Conservation (phyloP, 2,113 vertebrate genomes). For the Boulengerochromis microlepis region DNA sequence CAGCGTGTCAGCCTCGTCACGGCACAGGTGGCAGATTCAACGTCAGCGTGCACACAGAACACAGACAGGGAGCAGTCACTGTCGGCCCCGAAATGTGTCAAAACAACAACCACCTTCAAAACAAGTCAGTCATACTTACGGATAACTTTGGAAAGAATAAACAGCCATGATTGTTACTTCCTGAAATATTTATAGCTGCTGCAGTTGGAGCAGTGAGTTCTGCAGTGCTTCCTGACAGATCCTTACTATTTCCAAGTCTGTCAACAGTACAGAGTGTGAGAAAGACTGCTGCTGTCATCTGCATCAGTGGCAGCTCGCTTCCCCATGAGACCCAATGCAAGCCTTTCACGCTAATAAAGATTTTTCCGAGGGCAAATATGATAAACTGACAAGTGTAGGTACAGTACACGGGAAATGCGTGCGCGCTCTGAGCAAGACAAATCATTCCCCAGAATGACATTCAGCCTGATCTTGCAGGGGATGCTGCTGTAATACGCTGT, state of each 20-base stretch:
- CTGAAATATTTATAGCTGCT: slow-evolving; percentile 58
- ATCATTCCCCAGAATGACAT: slow-evolving; percentile 66
- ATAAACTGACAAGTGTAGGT: slow-evolving; percentile 57
- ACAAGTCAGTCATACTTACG: slow-evolving; percentile 52
- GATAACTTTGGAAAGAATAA: slow-evolving; percentile 47
- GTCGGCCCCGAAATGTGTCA: slow-evolving; percentile 35
- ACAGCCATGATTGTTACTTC: slow-evolving; percentile 51
- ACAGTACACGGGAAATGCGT: slow-evolving; percentile 50
- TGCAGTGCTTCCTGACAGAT: slow-evolving; percentile 39
- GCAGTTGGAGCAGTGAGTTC: slow-evolving; percentile 16
- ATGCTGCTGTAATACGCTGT: slow-evolving; percentile 66
- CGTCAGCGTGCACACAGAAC: neutral
- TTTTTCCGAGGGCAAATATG: slow-evolving; percentile 61
- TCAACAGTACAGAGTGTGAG: slow-evolving; percentile 35
- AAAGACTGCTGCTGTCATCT: slow-evolving; percentile 38
- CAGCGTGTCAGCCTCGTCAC: neutral
- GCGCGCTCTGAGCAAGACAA: slow-evolving; percentile 59
- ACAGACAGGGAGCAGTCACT: slow-evolving; percentile 22
- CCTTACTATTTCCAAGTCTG: slow-evolving; percentile 32
- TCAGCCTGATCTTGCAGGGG: slow-evolving; percentile 62
- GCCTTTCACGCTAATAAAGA: slow-evolving; percentile 66
- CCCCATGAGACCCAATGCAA: slow-evolving; percentile 28
- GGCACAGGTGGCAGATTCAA: neutral
- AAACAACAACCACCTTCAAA: slow-evolving; percentile 48
- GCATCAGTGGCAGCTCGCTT: slow-evolving; percentile 24